These are phyloP conservation scores for Scaptomyza montana DNA, from an alignment of 1,140 invertebrate species.

Conservation along the genomic window DNA sequence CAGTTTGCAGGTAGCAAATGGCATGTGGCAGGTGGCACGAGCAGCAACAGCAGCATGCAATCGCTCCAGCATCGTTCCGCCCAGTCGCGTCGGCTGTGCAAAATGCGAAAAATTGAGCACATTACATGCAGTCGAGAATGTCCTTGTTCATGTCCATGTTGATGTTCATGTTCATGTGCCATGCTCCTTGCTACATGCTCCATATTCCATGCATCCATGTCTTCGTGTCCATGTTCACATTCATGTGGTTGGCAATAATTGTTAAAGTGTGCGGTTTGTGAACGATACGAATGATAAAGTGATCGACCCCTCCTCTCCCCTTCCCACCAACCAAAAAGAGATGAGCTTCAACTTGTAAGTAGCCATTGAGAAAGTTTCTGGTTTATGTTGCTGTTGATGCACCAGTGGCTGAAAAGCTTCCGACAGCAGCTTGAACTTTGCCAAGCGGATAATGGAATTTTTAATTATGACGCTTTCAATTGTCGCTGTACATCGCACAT, in stretches of 20 bases:
- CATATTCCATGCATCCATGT: constrained; percentile 15
- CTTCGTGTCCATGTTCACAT: constrained; percentile 41
- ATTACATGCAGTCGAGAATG: constrained; percentile 55
- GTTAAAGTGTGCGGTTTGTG: constrained; percentile 66
- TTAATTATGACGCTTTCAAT: constrained; percentile 25
- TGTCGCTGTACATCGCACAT: too few species aligned
- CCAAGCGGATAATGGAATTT: constrained; percentile 21
- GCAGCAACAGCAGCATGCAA: constrained; percentile 22
- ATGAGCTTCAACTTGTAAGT: constrained; percentile 31
- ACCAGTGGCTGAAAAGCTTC: constrained; percentile 11
- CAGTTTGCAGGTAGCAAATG: constrained; percentile 55
- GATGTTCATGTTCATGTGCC: constrained; percentile 29
- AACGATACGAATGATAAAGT: constrained; percentile 59
- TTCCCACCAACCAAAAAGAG: constrained; percentile 8
- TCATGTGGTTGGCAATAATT: constrained; percentile 77
- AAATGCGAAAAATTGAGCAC: constrained; percentile 80
- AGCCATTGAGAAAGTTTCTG: constrained; percentile 34
- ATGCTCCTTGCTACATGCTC: constrained; percentile 17
- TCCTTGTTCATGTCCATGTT: constrained; percentile 26
- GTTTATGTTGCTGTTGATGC: constrained; percentile 22
- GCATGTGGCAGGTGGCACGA: neutral
- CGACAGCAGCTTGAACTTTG: constrained; percentile 18
- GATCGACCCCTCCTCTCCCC: neutral
- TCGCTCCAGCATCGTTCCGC: constrained; percentile 42
- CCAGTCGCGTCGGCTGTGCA: constrained; percentile 63